These are phyloP conservation scores for Cichladusa arquata DNA, from an alignment of 2,113 vertebrate genomes.

Conservation along the genomic window DNA sequence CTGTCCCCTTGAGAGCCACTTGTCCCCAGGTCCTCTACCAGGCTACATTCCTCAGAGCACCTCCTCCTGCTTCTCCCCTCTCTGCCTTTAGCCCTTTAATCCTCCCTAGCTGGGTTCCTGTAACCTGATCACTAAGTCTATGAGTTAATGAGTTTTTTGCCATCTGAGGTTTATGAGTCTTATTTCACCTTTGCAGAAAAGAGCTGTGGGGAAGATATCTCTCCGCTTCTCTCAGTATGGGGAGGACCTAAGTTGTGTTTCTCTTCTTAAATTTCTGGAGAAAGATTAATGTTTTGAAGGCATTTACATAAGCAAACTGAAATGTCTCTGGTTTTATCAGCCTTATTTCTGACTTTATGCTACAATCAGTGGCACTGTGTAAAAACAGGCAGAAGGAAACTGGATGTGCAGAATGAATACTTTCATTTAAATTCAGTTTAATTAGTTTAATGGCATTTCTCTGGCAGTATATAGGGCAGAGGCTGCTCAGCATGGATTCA, in stretches of 20 bases:
- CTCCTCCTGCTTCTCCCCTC: neutral
- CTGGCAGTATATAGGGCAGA: neutral
- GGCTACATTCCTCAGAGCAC: neutral
- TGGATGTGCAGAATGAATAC: neutral
- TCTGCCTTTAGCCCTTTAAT: neutral
- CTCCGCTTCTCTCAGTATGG: neutral
- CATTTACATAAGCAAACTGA: neutral
- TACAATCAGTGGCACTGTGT: neutral
- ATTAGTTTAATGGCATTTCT: neutral
- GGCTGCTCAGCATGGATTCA: neutral
- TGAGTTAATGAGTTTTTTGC: neutral
- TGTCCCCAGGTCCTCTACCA: neutral
- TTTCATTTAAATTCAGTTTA: neutral
- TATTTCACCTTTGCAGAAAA: neutral
- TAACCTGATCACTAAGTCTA: neutral
- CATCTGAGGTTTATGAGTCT: neutral
- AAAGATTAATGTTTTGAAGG: neutral
- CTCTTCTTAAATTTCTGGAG: neutral
- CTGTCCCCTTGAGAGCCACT: rapidly evolving
- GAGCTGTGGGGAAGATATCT: neutral
- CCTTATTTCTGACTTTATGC: neutral
- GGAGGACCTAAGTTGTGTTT: neutral
- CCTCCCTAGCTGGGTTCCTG: neutral
- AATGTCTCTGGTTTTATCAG: neutral
- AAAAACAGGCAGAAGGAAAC: neutral